Base-by-base conservation (phyloP, 2,797 vertebrate species). In the Urosaurus nigricauda region DNA sequence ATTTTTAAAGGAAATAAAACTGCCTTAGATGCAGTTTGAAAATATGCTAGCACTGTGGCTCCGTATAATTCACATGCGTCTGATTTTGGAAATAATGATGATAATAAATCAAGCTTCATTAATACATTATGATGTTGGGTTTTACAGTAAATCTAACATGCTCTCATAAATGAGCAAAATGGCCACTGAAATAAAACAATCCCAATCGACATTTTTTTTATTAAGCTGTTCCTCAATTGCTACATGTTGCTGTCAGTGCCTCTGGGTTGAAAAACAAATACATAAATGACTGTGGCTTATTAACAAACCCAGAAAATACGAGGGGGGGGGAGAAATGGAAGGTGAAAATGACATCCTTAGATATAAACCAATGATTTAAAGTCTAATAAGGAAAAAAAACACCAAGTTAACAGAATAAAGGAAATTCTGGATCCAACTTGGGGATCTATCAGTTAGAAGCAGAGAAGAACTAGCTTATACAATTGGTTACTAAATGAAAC, bases 41-140 rank as follows among this genome's bases (percentile, higher is more conserved):
- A 89, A 90, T 84, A 32, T 24, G 79, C 65, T 43, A 74, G 17
- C 35, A 87, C 93, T 91, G 88, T 65, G 3, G 3, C 24, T 73
- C 92, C 92, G 4, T 4, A 29, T 87, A 90, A 88, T 88, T 88
- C 75, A 79, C n/a, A 90, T 4, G 89, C 60, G 79, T 35, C 32
- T 19, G 87, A 53, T 87, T 91, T 53, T 84, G 71, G 73, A 75
- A 92, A 89, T 86, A 95, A 93, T 79, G 2, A 84, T 89, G 91
- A 14, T 3, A 77, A 77, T 93, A 90, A 93, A 60, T 84, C 68
- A 37, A 73, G 74, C 24, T 60, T 91, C 43, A 68, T 86, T 93
- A 93, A 91, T 93, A 93, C 93, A 0, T 74, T 63, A 82, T 79
- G 5, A 70, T 65, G n/a, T 19, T 75, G 86, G 3, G 6, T 92